Evolutionary conservation across 2,888 invertebrate species (phyloP).

Genomic region (Tyria jacobaeae): DNA sequence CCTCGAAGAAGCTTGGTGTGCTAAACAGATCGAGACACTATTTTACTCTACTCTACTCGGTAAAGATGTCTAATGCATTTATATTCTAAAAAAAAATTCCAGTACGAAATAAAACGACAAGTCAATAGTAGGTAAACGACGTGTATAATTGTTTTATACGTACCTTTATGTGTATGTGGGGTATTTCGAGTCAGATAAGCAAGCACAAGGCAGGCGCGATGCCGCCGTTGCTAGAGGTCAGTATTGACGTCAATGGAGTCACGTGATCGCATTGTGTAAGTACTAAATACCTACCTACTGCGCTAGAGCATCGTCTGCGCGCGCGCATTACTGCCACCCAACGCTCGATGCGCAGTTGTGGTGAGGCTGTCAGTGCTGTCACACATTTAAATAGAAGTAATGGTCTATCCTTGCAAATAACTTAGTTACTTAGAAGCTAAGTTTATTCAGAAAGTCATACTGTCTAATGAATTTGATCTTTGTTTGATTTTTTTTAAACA

Average conservation of each 20-base stretch:
- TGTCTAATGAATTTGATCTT: no score
- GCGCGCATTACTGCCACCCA: constrained; percentile 32
- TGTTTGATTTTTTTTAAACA: no score
- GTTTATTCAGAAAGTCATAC: no score
- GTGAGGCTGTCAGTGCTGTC: no score
- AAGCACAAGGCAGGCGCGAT: constrained; percentile 76
- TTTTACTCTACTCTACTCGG: no score
- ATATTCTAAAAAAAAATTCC: no score
- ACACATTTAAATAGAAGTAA: no score
- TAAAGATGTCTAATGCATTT: no score
- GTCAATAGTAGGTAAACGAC: constrained; percentile 17
- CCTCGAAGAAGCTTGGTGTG: no score
- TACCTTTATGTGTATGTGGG: constrained; percentile 57
- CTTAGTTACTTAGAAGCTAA: no score
- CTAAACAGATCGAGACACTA: no score
- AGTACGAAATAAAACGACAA: constrained; percentile 13
- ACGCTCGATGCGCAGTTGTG: constrained; percentile 29
- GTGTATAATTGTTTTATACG: constrained; percentile 38
- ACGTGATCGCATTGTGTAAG: constrained; percentile 83
- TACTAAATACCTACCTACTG: constrained; percentile 60
- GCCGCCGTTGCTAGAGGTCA: constrained; percentile 87
- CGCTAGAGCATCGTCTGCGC: constrained; percentile 46
- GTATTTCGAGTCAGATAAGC: constrained; percentile 81
- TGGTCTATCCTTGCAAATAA: background rate
- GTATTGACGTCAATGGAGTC: constrained; percentile 90